phyloP scores from a whole-genome alignment of 2,888 invertebrate genomes.

The Acleris cristana region DNA sequence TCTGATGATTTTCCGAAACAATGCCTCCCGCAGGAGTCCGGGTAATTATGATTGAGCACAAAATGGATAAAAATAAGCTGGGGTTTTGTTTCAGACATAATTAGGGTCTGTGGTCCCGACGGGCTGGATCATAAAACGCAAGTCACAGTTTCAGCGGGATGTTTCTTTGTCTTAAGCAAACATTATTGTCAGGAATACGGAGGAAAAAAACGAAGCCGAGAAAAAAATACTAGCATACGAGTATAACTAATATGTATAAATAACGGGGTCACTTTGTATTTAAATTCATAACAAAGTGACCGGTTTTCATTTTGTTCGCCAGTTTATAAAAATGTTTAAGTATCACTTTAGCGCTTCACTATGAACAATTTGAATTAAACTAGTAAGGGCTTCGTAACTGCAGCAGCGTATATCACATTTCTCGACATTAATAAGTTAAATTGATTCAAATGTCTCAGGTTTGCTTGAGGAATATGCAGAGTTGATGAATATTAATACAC shows the following conservation, averaged over 20 bases:
- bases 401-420: neutral
- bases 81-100: slow-evolving; percentile 80
- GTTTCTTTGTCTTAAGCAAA: slow-evolving; percentile 30
- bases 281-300: too few species aligned
- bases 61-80: slow-evolving; percentile 80
- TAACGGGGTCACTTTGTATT: too few species aligned
- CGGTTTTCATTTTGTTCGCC: too few species aligned
- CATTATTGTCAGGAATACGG: slow-evolving; percentile 12
- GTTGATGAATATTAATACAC: slow-evolving; percentile 76
- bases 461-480: slow-evolving; percentile 45
- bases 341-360: too few species aligned
- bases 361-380: too few species aligned
- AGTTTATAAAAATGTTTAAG: too few species aligned
- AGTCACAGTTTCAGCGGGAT: slow-evolving; percentile 57
- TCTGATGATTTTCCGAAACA: slow-evolving; percentile 70
- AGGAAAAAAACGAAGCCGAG: neutral
- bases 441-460: slow-evolving; percentile 56
- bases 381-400: too few species aligned
- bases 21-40: slow-evolving; percentile 69
- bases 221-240: neutral
- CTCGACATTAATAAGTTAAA: slow-evolving; percentile 48
- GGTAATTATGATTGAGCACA: slow-evolving; percentile 83
- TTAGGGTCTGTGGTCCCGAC: slow-evolving; percentile 80
- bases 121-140: slow-evolving; percentile 61
- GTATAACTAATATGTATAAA: too few species aligned